Percentiles rank a stretch among this genome's conserved stretches.
phyloP scores from a whole-genome alignment of 1,140 invertebrate genomes.

The Aporrectodea caliginosa region DNA sequence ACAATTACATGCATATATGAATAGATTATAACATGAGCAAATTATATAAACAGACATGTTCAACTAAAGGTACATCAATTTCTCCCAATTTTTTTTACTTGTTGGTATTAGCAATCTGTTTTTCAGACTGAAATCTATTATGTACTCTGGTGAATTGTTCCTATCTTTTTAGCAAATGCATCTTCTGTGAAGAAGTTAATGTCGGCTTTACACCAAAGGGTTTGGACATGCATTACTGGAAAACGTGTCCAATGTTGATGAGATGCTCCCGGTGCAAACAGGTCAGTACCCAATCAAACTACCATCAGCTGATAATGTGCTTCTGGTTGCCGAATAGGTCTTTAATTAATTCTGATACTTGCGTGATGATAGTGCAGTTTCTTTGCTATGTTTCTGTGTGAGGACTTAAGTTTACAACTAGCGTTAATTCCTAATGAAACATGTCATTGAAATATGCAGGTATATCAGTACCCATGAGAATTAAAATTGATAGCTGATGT shows the following conservation, averaged over 20 bases:
- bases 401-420: too few relatives aligned
- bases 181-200: constrained; percentile 75
- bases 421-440: too few relatives aligned
- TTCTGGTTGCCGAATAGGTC: neutral
- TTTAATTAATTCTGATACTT: neutral
- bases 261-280: constrained; percentile 81
- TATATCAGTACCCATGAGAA: too few relatives aligned
- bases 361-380: neutral
- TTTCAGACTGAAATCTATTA: neutral
- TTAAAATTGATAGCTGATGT: neutral
- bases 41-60: neutral
- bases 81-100: neutral
- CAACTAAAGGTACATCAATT: neutral
- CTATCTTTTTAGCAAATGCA: constrained; percentile 68
- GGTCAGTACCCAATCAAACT: constrained; percentile 42
- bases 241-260: constrained; percentile 81
- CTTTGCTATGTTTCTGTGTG: neutral
- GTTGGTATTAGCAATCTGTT: neutral
- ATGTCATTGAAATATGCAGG: too few relatives aligned
- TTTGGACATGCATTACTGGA: constrained; percentile 89
- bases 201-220: constrained; percentile 66
- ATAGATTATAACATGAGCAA: too few relatives aligned
- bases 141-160: neutral
- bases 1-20: too few relatives aligned
- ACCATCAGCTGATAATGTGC: too few relatives aligned